Base-by-base conservation (phyloP, 2,888 invertebrate species). In the Morinoia aosen region DNA sequence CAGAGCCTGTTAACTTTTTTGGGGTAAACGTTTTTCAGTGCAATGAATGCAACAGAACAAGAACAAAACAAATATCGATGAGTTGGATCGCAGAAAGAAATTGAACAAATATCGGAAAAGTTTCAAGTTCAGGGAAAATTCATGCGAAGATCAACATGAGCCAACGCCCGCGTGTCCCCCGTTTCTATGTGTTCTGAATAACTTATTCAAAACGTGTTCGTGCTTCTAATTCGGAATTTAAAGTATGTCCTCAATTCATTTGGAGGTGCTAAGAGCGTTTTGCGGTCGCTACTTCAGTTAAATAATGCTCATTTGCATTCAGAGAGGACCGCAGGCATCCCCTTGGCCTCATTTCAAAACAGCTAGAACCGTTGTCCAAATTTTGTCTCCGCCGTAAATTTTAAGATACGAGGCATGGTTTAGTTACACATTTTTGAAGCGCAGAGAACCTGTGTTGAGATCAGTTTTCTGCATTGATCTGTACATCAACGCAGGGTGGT, bases 271-370 rank as follows among this genome's bases (percentile, higher is more conserved):
- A 40, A 56, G 57, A 57, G 93, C 48, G 57, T 33, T 90, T 33
- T 93, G 93, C 57, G 93, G 93, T 93, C 93, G 93, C 93, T 57
- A 93, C 93, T 57, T 56, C 93, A 57, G 57, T 48, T 93, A 11
- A 93, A 93, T 93, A 93, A 93, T 58, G 39, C 93, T 57, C 93
- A 48, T 93, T 93, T 33, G 48, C 48, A 93, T 93, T 57, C 57
- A 93, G n/a, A 11, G 25, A 57, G 39, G 48, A 93, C 93, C 93
- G 57, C 93, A 93, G 57, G 56, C 56, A 48, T 48, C 93, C 33
- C 93, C 12, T 2, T 48, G 93, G 57, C 93, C 93, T 93, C 93
- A 57, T 93, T 93, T 57, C 57, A 57, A 76, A 76, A 33, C 76
- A 8, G 76, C 76, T 76, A 76, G 0, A 33, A 3, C 76, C 25